Conservation (phyloP, 2,113 vertebrate genomes). For the Notothenia rossii region DNA sequence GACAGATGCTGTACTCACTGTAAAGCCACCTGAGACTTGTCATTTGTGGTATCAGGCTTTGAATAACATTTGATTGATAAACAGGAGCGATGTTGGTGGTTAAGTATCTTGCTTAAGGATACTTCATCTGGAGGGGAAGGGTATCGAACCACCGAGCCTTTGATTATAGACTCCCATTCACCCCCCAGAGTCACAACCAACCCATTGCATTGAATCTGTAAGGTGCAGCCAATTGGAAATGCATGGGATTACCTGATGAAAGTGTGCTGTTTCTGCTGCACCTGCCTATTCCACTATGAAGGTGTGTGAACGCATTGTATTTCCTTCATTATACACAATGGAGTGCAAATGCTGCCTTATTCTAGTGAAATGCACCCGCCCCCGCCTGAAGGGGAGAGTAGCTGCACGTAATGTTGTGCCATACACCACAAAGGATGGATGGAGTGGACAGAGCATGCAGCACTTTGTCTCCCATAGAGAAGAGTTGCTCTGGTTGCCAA, state of each 20-base stretch:
- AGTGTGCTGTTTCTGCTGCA: background rate
- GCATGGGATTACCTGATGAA: constrained; percentile 26
- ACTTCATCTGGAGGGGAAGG: too few relatives aligned
- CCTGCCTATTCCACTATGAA: background rate
- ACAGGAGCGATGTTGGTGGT: too few relatives aligned
- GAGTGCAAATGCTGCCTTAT: constrained; percentile 23
- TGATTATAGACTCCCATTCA: too few relatives aligned
- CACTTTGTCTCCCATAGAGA: background rate
- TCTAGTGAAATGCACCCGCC: constrained; percentile 38
- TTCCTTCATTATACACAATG: constrained; percentile 22
- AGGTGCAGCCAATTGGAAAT: constrained; percentile 27
- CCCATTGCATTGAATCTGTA: background rate
- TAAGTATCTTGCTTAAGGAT: too few relatives aligned
- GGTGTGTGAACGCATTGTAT: constrained; percentile 1
- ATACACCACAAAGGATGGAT: constrained; percentile 31
- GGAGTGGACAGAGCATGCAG: constrained; percentile 28
- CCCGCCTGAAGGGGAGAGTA: constrained; percentile 37
- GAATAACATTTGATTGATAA: too few relatives aligned
- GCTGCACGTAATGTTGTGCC: constrained; percentile 40
- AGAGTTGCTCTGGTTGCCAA: constrained; percentile 42
- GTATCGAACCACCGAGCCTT: too few relatives aligned
- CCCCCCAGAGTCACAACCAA: too few relatives aligned
- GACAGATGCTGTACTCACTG: too few relatives aligned
- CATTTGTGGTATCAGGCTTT: too few relatives aligned
- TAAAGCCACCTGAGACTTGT: too few relatives aligned